Conservation (phyloP, 37 sponge, comb jelly and placozoan species). For the Tethya wilhelma region DNA sequence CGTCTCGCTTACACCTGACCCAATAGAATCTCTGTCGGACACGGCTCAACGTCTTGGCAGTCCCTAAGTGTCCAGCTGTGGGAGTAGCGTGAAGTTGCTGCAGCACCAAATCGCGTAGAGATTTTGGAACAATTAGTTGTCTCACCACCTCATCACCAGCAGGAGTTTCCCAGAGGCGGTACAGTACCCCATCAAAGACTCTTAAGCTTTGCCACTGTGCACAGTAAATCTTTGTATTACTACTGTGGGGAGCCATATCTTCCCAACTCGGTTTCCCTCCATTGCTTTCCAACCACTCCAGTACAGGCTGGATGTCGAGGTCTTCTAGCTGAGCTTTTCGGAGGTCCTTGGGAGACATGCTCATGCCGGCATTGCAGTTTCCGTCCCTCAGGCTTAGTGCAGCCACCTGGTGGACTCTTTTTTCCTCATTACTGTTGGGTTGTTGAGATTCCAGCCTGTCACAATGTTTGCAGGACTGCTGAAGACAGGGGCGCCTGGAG, state of each 20-base stretch:
- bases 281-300: slow-evolving; percentile 2
- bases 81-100: slow-evolving; percentile 16
- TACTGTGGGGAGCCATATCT: slow-evolving; percentile 4
- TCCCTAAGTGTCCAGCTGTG: slow-evolving; percentile 57
- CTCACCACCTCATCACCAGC: slow-evolving; percentile 11
- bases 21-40: slow-evolving; percentile 49
- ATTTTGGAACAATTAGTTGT: slow-evolving; percentile 28
- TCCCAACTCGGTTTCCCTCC: slow-evolving; percentile 3
- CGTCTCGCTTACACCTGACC: slow-evolving; percentile 56
- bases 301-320: background rate
- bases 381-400: background rate
- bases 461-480: slow-evolving; percentile 21
- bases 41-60: slow-evolving; percentile 56
- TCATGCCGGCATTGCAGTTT: background rate
- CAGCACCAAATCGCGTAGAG: slow-evolving; percentile 8
- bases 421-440: background rate
- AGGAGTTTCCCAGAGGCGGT: slow-evolving; percentile 29
- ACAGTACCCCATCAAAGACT: slow-evolving; percentile 48
- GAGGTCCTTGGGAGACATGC: background rate
- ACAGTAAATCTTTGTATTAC: slow-evolving; percentile 5
- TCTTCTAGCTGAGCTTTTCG: slow-evolving; percentile 9
- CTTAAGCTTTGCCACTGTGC: slow-evolving; percentile 49
- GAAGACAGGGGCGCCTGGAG: slow-evolving; percentile 17
- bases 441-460: slow-evolving; percentile 7
- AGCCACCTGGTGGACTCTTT: background rate